Base-by-base conservation (phyloP, 2,113 vertebrate species). In the Meriones unguiculatus region DNA sequence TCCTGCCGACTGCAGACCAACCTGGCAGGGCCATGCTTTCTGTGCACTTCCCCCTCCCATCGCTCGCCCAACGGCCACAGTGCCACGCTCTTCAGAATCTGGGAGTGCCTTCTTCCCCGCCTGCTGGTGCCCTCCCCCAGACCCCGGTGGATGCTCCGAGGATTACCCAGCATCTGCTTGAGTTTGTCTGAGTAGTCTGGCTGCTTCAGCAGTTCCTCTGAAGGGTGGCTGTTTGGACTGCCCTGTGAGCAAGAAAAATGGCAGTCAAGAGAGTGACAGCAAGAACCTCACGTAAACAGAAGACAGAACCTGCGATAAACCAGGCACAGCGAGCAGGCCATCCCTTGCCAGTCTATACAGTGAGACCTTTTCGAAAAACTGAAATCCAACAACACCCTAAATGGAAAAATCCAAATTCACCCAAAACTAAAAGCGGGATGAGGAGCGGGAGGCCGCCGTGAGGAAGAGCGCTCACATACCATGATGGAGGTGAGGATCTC, bases 401-500 rank as follows among this genome's bases (percentile, higher is more conserved):
- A 50, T 22, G 35, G n/a, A 24, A 38, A 70, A 35, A 54, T 14
- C 5, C 2, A 14, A 32, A 72, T 7, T 46, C 15, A 50, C 17
- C 25, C 46, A 52, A 54, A 25, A 46, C 62, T 30, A 86, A 69
- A 78, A 4, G 65, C 24, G n/a, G 52, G n/a, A 35, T 88, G 24
- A 73, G 57, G 50, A 57, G 32, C 30, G 10, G 57, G n/a, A 76
- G 59, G 52, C 25, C 46, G 46, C 46, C 46, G 46, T 46, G 46
- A 46, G 46, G 46, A 46, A 82, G 46, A 3, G 6, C 32, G 22
- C 35, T 41, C 77, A 41, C 25, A 0, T 94, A 99, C 99, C 99
- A 99, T 99, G 94, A 99, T 99, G 86, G 99, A 99, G 4, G 99
- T 98, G 30, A 99, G 99, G 96, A 99, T 99, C 97, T 99, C 99